A percentile compares a stretch with the other conserved stretches of the same genome.
Evolutionary conservation across 2,797 vertebrate genomes (phyloP).

Genomic region (Agapornis canus): DNA sequence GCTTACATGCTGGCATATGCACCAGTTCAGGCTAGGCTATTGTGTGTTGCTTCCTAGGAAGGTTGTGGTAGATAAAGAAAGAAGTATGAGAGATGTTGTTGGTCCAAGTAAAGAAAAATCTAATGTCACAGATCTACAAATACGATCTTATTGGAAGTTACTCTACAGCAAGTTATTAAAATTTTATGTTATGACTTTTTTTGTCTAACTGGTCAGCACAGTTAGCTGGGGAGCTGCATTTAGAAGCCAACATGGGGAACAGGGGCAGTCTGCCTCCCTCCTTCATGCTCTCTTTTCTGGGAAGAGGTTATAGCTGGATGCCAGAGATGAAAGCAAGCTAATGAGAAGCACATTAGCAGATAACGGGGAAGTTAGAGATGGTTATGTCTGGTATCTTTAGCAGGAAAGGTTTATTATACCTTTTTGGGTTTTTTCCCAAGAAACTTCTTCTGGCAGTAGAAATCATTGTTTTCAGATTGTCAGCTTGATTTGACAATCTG

Average conservation of each 20-base stretch:
- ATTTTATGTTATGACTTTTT: background rate
- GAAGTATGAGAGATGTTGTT: background rate
- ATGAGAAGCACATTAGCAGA: background rate
- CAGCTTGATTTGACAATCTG: background rate
- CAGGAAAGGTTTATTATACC: background rate
- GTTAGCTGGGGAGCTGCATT: background rate
- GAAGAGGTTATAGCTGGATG: background rate
- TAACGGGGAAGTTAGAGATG: background rate
- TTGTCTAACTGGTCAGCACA: background rate
- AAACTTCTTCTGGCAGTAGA: background rate
- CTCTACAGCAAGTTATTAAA: background rate
- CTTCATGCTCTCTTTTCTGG: background rate
- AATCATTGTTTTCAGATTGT: background rate
- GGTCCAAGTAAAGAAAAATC: background rate
- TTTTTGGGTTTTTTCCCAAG: background rate
- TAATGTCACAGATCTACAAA: background rate
- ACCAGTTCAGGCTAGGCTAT: background rate
- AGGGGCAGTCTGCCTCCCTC: background rate
- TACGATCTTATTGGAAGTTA: background rate
- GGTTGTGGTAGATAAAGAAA: background rate
- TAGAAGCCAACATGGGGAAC: background rate
- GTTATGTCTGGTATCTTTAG: background rate
- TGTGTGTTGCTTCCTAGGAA: background rate
- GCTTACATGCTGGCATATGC: rapidly evolving
- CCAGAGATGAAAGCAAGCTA: background rate